These are phyloP conservation scores for Nematopogon swammerdamellus DNA, from an alignment of 2,888 invertebrate genomes.

Conservation along the genomic window DNA sequence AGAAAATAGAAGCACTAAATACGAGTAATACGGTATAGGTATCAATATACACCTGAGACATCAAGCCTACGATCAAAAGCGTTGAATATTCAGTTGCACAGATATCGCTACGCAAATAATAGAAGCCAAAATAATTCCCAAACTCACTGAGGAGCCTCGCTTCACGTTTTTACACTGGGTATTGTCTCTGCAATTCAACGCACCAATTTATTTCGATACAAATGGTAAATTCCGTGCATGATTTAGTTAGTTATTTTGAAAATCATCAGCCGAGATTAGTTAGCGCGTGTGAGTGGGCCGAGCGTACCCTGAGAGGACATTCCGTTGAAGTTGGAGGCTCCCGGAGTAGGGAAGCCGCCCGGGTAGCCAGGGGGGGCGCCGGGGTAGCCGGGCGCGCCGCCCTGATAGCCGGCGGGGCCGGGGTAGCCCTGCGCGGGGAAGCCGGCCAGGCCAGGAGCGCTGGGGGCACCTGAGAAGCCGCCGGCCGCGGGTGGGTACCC, in stretches of 20 bases:
- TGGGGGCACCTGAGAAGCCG: conserved; percentile 25
- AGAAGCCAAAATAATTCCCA: background rate
- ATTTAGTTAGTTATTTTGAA: too few species aligned
- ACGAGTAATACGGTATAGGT: too few species aligned
- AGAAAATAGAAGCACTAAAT: too few species aligned
- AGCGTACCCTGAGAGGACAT: background rate
- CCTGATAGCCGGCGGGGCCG: conserved; percentile 14
- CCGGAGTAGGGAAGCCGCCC: conserved; percentile 14
- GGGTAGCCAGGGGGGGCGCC: conserved; percentile 16
- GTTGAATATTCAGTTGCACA: too few species aligned
- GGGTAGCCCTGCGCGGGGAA: conserved; percentile 15
- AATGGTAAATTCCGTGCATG: too few species aligned
- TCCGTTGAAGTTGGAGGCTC: conserved; percentile 11
- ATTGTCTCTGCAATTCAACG: too few species aligned
- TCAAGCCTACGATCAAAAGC: too few species aligned
- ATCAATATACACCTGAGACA: too few species aligned
- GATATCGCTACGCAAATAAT: too few species aligned
- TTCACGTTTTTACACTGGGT: background rate
- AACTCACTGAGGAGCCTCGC: background rate
- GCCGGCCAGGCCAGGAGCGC: conserved; percentile 14
- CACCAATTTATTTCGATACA: too few species aligned
- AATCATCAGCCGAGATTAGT: too few species aligned
- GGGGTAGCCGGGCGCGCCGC: conserved; percentile 14
- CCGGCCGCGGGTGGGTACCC: conserved; percentile 26
- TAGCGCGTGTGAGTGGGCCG: too few species aligned